Evolutionary conservation across 2,888 invertebrate genomes (phyloP).

Genomic region (Cephalotes varians): DNA sequence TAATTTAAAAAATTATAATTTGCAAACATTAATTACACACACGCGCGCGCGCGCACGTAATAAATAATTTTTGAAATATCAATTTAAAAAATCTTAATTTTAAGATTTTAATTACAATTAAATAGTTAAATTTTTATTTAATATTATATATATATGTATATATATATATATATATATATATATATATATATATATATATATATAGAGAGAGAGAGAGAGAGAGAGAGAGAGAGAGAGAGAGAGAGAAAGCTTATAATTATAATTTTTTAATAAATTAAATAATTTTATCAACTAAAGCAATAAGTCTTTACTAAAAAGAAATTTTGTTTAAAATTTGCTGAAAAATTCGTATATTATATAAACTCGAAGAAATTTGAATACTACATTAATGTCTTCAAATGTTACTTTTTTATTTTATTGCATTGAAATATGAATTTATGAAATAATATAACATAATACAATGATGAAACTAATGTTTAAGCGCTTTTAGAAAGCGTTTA

Average conservation of each 20-base stretch:
- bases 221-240: no score
- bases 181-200: no score
- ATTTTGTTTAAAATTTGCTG: not conserved
- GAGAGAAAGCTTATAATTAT: not conserved
- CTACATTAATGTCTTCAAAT: not conserved
- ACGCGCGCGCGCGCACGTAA: no score
- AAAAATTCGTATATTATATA: not conserved
- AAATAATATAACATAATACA: not conserved
- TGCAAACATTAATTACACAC: not conserved
- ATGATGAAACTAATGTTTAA: not conserved
- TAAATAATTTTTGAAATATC: no score
- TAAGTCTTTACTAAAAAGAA: not conserved
- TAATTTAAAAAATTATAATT: not conserved
- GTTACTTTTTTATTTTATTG: not conserved
- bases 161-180: not conserved
- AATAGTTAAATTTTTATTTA: not conserved
- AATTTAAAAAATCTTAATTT: no score
- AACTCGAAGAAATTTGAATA: not conserved
- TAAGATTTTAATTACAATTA: no score
- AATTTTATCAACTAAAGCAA: not conserved
- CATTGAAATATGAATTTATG: not conserved
- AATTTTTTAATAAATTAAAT: not conserved
- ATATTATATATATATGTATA: not conserved
- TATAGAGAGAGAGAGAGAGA: no score
- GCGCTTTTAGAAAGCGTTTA: not conserved